Base-by-base conservation (phyloP, 1,140 invertebrate genomes). In the Lepidotrigona ventralis region DNA sequence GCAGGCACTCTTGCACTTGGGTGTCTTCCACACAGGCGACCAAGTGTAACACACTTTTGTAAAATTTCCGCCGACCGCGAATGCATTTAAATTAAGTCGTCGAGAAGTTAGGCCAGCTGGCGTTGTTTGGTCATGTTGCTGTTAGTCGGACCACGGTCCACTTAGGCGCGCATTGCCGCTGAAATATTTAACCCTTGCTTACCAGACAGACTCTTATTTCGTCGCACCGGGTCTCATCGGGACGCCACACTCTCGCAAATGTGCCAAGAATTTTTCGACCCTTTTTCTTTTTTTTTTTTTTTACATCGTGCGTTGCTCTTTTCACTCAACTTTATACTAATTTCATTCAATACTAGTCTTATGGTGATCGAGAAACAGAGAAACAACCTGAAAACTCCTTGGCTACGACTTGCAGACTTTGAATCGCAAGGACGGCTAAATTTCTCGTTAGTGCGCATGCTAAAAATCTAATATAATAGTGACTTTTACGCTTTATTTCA, bases 11-110 rank as follows among this genome's bases (percentile, higher is more conserved):
- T 46, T 68, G 29, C 39, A 46, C 71, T 23, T 53, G 39, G 6
- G 21, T 26, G 72, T 19, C 53, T 39, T 0, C 5, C 23, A 39
- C 33, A 33, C 64, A 29, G 2, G 8, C 17, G 39, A 8, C 19
- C 29, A 46, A 46, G 39, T 46, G 39, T 8, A 46, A 1, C 29
- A 21, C 26, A 70, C 29, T 70, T 76, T 69, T 69, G 21, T 69
- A 14, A 53, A 79, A 39, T 51, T 29, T 60, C 15, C 46, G 4
- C 19, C 9, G 23, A 15, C 29, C 51, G 9, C 39, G 21, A 72
- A 56, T 58, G 60, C 60, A 58, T 79, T 79, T 72, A 79, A 83
- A 79, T 79, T 83, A 83, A 83, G 51, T 73, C 33, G 58, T 33
- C 29, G 12, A n/a, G 54, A 72, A 79, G 69, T 79, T 79, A 72